Conservation (phyloP, 1,140 invertebrate genomes). For the Neodiprion virginianus region DNA sequence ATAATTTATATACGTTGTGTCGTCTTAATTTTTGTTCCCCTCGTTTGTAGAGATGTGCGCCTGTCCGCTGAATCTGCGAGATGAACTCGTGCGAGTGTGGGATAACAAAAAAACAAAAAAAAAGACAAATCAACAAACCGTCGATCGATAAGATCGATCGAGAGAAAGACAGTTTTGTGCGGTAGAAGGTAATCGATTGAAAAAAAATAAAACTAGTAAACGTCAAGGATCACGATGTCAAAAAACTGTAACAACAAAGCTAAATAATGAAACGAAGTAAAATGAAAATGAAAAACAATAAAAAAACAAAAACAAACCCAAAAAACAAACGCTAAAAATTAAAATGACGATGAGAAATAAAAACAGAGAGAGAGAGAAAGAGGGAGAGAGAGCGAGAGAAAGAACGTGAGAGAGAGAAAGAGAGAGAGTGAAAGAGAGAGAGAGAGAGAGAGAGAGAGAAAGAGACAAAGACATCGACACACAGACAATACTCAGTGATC, state of each 20-base stretch:
- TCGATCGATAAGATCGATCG: too few relatives aligned
- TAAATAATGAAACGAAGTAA: conserved; percentile 16
- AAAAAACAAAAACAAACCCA: conserved; percentile 15
- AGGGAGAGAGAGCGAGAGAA: not conserved
- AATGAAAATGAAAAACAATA: conserved; percentile 20
- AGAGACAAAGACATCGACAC: conserved; percentile 34
- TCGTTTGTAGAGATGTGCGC: conserved; percentile 26
- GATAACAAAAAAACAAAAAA: conserved; percentile 5
- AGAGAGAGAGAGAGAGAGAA: conserved; percentile 31
- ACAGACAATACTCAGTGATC: conserved; percentile 47
- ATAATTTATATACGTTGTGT: conserved; percentile 12
- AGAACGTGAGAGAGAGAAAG: too few relatives aligned
- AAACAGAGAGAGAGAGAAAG: conserved; percentile 32
- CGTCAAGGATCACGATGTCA: not conserved
- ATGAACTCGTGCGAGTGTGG: conserved; percentile 3
- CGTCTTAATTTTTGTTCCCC: conserved; percentile 19
- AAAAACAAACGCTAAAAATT: conserved; percentile 20
- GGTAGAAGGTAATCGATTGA: too few relatives aligned
- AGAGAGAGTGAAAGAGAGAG: conserved; percentile 27
- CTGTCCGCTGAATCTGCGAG: conserved; percentile 16
- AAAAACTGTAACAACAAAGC: not conserved
- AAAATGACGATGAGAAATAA: conserved; percentile 10
- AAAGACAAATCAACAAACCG: not conserved
- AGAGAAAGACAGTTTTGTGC: too few relatives aligned
- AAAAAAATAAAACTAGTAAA: too few relatives aligned